Evolutionary conservation across 2,888 invertebrate genomes (phyloP), one percentile per base, ranked within the genome.

Genomic region (Hydrotaea diabolus): DNA sequence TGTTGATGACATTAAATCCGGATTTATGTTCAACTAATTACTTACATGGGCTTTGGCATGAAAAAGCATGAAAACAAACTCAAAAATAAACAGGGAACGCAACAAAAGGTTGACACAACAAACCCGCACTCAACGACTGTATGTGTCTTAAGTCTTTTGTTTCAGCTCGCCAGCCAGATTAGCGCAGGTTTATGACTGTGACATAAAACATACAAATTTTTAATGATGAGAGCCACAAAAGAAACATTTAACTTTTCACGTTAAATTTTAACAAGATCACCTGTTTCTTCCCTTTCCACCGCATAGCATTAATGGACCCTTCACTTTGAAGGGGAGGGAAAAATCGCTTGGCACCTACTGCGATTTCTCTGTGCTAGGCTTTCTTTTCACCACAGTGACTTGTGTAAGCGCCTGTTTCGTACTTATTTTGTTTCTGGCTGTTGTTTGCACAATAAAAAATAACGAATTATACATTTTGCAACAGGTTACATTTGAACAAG

Each of bases 391-490:
- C 19, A 4, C n/a, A 26, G 13, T 62, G 19, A 21, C 26, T 19
- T 31, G n/a, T 46, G 39, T 66, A 49, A 26, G 23, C 57, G n/a
- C n/a, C n/a, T n/a, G n/a, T n/a, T n/a, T n/a, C n/a, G n/a, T n/a
- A n/a, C n/a, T n/a, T 19, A n/a, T 31, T 49, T 53, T 31, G 19
- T 43, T 55, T 2, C 2, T 31, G 31, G 31, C 7, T 31, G 31
- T 31, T 31, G 31, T 31, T 4, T 79, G 72, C 76, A 64, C 1
- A 17, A 15, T 23, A 7, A 39, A 75, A 36, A 31, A 17, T 83
- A 80, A 80, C 80, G 80, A 80, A 77, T 83, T 83, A 75, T 77
- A 80, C 43, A 62, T 72, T 2, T 55, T 66, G 53, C 72, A 84
- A 77, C 80, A 80, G 77, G 80, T 80, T 83, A 69, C 77, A 72